Evolutionary conservation across 2,888 invertebrate species (phyloP).

Genomic region (Cinara cedri): DNA sequence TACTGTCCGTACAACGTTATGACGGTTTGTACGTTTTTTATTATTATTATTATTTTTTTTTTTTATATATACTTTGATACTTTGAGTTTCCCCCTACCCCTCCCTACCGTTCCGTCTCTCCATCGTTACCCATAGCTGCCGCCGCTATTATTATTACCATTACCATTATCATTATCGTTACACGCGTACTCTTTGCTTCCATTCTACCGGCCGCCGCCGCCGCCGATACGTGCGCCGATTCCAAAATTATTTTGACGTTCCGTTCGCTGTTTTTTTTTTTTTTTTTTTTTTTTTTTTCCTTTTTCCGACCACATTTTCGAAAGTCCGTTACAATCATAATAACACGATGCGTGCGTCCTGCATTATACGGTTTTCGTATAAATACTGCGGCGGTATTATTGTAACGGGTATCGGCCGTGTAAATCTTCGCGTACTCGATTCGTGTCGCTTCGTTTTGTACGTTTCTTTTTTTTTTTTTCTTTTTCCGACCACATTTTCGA

Average conservation of each 20-base stretch:
- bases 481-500: slow-evolving; percentile 14
- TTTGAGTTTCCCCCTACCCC: background rate
- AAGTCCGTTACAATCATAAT: background rate
- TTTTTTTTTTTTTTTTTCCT: no score
- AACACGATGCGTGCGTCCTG: background rate
- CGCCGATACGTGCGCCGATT: slow-evolving; percentile 38
- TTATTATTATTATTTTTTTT: background rate
- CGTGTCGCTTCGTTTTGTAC: background rate
- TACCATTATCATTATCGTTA: no score
- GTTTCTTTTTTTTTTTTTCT: background rate
- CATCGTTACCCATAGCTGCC: no score
- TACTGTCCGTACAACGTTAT: background rate
- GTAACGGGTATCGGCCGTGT: background rate
- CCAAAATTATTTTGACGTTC: slow-evolving; percentile 18
- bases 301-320: no score
- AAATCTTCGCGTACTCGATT: slow-evolving; percentile 9
- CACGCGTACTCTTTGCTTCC: background rate
- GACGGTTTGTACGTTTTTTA: background rate
- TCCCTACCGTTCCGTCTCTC: background rate
- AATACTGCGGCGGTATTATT: no score
- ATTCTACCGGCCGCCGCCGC: background rate
- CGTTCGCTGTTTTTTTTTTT: slow-evolving; percentile 3
- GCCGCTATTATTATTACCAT: background rate
- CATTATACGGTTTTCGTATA: no score
- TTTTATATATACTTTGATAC: background rate